A percentile compares a stretch with the other conserved stretches of the same genome.
These are phyloP conservation scores for Antheraea yamamai DNA, from an alignment of 2,888 invertebrate genomes.

Conservation along the genomic window DNA sequence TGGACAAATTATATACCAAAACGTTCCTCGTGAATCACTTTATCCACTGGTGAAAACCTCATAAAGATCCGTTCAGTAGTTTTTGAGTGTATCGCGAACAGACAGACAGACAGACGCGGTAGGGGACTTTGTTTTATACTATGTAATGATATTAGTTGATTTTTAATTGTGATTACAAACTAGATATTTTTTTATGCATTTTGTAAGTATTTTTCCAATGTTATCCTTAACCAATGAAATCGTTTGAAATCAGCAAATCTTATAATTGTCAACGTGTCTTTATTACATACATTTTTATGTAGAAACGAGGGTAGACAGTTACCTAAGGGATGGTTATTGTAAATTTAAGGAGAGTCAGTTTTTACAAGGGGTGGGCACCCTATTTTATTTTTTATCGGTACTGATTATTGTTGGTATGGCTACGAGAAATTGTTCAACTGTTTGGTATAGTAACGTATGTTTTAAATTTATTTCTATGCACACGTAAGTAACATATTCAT, in stretches of 20 bases:
- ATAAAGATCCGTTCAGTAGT: no score
- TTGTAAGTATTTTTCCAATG: no score
- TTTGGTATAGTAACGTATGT: neutral
- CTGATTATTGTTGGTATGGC: slow-evolving; percentile 56
- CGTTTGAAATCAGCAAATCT: neutral
- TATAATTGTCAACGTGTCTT: neutral
- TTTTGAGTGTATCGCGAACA: no score
- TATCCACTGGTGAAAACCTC: no score
- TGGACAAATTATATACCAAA: no score
- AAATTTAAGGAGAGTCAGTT: slow-evolving; percentile 59
- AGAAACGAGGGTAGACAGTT: slow-evolving; percentile 29
- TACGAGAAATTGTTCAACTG: slow-evolving; percentile 39
- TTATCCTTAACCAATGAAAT: neutral
- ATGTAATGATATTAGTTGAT: no score
- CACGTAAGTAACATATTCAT: neutral
- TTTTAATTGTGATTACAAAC: no score
- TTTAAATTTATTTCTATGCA: neutral
- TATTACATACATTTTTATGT: slow-evolving; percentile 19
- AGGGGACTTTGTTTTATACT: no score
- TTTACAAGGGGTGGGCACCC: slow-evolving; percentile 74
- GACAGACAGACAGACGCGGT: no score
- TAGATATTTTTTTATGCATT: no score
- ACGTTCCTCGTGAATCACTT: no score
- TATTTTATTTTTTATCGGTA: slow-evolving; percentile 70
- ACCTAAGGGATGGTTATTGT: slow-evolving; percentile 60